Conservation (phyloP, 2,113 vertebrate species). For the Hyperopisus bebe region DNA sequence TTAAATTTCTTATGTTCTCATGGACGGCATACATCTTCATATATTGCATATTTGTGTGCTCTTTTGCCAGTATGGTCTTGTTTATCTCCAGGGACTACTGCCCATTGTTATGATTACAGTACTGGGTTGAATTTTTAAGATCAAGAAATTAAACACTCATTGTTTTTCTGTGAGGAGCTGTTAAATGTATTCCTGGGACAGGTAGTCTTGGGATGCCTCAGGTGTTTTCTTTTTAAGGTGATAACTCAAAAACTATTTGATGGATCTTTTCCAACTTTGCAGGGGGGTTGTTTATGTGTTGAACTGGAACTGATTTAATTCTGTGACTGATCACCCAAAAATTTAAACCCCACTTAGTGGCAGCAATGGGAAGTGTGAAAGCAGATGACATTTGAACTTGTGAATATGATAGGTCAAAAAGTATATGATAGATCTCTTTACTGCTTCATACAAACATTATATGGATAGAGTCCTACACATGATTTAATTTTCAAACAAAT, state of each 20-base stretch:
- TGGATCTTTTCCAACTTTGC: not conserved
- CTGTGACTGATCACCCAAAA: not conserved
- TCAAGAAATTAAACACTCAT: not conserved
- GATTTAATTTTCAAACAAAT: not conserved
- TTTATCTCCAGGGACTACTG: not conserved
- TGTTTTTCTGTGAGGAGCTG: not conserved
- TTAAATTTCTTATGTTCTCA: not conserved
- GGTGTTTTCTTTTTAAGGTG: not conserved
- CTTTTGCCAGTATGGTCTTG: not conserved
- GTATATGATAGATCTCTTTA: not conserved
- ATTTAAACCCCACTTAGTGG: not conserved
- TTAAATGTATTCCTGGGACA: not conserved
- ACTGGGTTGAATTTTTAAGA: not conserved
- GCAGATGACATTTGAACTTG: not conserved
- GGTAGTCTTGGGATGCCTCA: not conserved
- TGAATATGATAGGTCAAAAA: not conserved
- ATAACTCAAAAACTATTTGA: not conserved
- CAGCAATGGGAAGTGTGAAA: not conserved
- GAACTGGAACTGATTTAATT: not conserved
- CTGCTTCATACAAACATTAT: not conserved
- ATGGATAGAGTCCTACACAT: not conserved
- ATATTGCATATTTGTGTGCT: not conserved
- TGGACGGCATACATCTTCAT: not conserved
- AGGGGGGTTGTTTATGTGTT: not conserved
- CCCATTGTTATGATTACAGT: not conserved